Base-by-base conservation (phyloP, 2,888 invertebrate genomes). In the Diplolepis rosae region DNA sequence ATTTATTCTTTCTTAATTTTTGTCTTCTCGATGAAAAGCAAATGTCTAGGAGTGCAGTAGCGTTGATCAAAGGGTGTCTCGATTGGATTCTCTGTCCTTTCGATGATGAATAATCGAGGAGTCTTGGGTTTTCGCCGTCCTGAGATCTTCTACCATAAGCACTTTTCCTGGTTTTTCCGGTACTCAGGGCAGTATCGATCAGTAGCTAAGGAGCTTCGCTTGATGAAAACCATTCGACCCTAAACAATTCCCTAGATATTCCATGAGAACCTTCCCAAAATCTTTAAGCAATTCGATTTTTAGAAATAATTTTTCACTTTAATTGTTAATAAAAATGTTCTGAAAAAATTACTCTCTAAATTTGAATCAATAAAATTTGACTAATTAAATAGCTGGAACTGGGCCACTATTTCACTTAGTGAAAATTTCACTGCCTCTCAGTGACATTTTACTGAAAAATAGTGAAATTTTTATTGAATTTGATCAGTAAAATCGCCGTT, bases 91-190 rank as follows among this genome's bases (percentile, higher is more conserved):
- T 72, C 74, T 65, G 72, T 68, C 77, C 76, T 79, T 77, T 74
- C 74, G 71, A 79, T 77, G 76, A 82, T 79, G 81, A 83, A 83
- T 83, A 83, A 83, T 83, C 79, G 79, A 82, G 76, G 42, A 74
- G 70, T 52, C 48, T 51, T 28, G 61, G 68, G 68, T 72, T 56
- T 32, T 61, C 27, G n/a, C 39, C 70, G 42, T 76, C 30, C 61
- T 24, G 48, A 67, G 65, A 71, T 67, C 22, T 54, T 68, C 69
- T 30, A 68, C 39, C 54, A 65, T 71, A 74, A 71, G 74, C 70
- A 72, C 67, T 74, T 73, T 72, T 69, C 51, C 68, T 42, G 42
- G 66, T 68, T 66, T n/a, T 65, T 65, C 32, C 56, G 50, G 13
- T 61, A 61, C 61, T 61, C 61, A 39, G 35, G 22, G 4, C 35